A percentile compares a stretch with the other conserved stretches of the same genome.
Evolutionary conservation across 2,888 invertebrate species (phyloP).

Genomic region (Leucophenga maculata): DNA sequence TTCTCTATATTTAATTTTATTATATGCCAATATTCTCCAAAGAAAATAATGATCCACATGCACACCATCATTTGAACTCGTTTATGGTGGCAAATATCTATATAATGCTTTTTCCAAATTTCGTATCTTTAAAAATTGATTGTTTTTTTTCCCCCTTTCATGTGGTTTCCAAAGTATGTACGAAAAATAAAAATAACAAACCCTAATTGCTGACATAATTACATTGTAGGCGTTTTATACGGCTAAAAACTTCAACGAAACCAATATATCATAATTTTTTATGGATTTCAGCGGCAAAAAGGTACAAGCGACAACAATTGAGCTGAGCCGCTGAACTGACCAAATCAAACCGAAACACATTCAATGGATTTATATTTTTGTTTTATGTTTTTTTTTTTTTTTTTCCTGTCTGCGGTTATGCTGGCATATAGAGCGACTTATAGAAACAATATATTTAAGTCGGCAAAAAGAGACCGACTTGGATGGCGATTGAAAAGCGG

Average conservation of each 20-base stretch:
- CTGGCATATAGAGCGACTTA: neutral
- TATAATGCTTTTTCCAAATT: too few species aligned
- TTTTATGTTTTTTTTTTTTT: neutral
- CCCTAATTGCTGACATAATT: slow-evolving; percentile 11
- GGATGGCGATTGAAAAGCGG: too few species aligned
- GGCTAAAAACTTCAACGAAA: neutral
- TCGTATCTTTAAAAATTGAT: too few species aligned
- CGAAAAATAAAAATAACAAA: neutral
- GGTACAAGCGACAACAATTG: slow-evolving; percentile 12
- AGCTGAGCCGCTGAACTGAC: slow-evolving; percentile 6
- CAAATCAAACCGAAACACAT: slow-evolving; percentile 4
- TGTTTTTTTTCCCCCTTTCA: too few species aligned
- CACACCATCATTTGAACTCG: too few species aligned
- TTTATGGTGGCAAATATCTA: too few species aligned
- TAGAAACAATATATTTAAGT: neutral
- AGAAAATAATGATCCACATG: too few species aligned
- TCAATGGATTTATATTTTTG: neutral
- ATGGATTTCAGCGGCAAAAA: slow-evolving; percentile 16
- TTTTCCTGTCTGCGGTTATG: neutral
- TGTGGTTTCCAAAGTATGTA: too few species aligned
- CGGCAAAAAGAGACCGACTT: neutral
- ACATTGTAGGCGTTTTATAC: slow-evolving; percentile 14
- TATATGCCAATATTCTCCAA: too few species aligned
- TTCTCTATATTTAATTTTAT: too few species aligned
- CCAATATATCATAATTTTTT: slow-evolving; percentile 23